phyloP scores from a whole-genome alignment of 2,888 invertebrate species.

The Glaucopsyche alexis region DNA sequence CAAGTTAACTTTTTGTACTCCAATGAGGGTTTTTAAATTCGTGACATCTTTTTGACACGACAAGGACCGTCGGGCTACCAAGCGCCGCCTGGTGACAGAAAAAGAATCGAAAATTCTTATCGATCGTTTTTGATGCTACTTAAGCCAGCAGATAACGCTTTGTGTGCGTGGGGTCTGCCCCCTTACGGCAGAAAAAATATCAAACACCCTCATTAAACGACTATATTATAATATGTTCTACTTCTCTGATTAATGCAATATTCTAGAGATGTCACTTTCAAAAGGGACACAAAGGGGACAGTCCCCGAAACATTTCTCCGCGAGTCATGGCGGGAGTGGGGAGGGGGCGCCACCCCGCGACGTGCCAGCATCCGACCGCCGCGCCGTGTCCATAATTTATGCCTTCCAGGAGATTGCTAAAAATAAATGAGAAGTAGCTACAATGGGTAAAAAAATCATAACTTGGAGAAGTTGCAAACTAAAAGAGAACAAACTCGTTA shows the following conservation, averaged over 20 bases:
- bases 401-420: conserved; percentile 70
- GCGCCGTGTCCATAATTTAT: conserved; percentile 77
- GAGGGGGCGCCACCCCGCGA: conserved; percentile 43
- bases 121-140: no score
- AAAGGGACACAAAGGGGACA: conserved; percentile 71
- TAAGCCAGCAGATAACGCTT: no score
- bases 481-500: background rate
- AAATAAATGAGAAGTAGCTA: conserved; percentile 67
- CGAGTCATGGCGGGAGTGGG: conserved; percentile 42
- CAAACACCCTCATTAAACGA: no score
- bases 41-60: no score
- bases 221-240: background rate
- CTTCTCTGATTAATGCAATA: conserved; percentile 77
- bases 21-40: no score
- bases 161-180: no score
- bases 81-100: no score
- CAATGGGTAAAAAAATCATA: conserved; percentile 58
- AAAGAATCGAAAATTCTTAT: no score
- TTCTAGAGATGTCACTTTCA: conserved; percentile 71
- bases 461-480: background rate
- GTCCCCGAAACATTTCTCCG: conserved; percentile 75
- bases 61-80: no score
- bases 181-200: no score
- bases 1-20: background rate
- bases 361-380: conserved; percentile 60